A percentile compares a stretch with the other conserved stretches of the same genome.
Conservation (phyloP, 2,113 vertebrate genomes). For the Sigmodon hispidus region DNA sequence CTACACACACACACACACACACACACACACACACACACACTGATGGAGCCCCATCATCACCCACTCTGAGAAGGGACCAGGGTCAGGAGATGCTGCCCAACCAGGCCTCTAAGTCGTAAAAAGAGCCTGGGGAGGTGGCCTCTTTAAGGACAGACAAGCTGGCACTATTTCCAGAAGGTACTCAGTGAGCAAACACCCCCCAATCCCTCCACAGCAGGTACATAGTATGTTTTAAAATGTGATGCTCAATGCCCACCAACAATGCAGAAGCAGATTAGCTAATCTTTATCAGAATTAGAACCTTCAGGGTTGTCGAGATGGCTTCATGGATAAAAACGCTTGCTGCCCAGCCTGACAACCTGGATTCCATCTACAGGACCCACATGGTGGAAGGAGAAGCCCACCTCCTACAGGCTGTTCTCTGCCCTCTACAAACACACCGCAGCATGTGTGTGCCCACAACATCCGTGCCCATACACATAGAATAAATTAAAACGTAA, state of each 20-base stretch:
- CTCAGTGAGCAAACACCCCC: too few relatives aligned
- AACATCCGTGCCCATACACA: neutral
- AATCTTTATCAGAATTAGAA: neutral
- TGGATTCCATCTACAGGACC: neutral
- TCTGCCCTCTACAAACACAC: neutral
- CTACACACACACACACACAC: rapidly evolving
- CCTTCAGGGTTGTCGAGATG: neutral
- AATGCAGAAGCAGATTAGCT: neutral
- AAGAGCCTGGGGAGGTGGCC: rapidly evolving
- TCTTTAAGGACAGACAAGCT: neutral
- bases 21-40: rapidly evolving
- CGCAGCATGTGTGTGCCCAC: neutral
- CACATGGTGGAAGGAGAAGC: neutral
- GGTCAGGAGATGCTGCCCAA: neutral
- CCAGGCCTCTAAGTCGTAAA: neutral
- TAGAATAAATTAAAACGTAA: neutral
- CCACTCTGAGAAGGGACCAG: neutral
- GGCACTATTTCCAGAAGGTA: neutral
- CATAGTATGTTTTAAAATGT: rapidly evolving
- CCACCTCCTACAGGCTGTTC: neutral
- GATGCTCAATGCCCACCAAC: neutral
- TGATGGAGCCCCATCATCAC: neutral
- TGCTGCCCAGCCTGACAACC: neutral
- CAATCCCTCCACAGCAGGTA: neutral
- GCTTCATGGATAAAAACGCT: neutral